Percentiles rank a stretch among this genome's conserved stretches.
Conservation (phyloP, 1,140 invertebrate species). For the Scaptodrosophila lebanonensis region DNA sequence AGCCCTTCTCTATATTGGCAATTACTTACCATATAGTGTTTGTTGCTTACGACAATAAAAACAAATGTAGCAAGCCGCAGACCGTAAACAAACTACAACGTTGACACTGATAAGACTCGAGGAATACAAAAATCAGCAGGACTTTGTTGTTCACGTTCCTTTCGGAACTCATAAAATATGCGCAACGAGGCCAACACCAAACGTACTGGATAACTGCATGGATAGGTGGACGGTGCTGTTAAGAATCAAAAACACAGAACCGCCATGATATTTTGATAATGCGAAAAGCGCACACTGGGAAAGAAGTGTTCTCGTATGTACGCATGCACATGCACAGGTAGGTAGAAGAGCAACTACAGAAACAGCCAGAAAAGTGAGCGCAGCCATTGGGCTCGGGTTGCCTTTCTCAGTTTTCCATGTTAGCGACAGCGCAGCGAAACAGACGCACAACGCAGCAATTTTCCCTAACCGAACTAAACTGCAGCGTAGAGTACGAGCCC, state of each 20-base stretch:
- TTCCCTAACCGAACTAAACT: no score
- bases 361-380: slow-evolving; percentile 50
- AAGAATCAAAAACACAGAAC: slow-evolving; percentile 18
- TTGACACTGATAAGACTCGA: slow-evolving; percentile 58
- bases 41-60: slow-evolving; percentile 23
- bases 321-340: slow-evolving; percentile 71
- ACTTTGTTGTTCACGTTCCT: slow-evolving; percentile 15
- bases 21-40: not conserved
- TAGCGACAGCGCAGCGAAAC: not conserved
- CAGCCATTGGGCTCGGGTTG: slow-evolving; percentile 24
- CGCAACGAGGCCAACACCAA: slow-evolving; percentile 50
- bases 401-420: slow-evolving; percentile 44
- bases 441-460: no score
- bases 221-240: slow-evolving; percentile 13
- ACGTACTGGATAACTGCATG: slow-evolving; percentile 35
- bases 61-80: slow-evolving; percentile 6
- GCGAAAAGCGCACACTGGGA: slow-evolving; percentile 71
- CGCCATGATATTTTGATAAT: slow-evolving; percentile 63
- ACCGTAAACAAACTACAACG: slow-evolving; percentile 39
- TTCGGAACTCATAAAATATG: slow-evolving; percentile 71
- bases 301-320: no score
- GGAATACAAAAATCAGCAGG: slow-evolving; percentile 27
- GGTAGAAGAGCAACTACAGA: slow-evolving; percentile 29
- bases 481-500: not conserved
- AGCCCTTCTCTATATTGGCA: no score